A percentile compares a stretch with the other conserved stretches of the same genome.
Conservation (phyloP, 1,140 invertebrate species). For the Ooceraea biroi region DNA sequence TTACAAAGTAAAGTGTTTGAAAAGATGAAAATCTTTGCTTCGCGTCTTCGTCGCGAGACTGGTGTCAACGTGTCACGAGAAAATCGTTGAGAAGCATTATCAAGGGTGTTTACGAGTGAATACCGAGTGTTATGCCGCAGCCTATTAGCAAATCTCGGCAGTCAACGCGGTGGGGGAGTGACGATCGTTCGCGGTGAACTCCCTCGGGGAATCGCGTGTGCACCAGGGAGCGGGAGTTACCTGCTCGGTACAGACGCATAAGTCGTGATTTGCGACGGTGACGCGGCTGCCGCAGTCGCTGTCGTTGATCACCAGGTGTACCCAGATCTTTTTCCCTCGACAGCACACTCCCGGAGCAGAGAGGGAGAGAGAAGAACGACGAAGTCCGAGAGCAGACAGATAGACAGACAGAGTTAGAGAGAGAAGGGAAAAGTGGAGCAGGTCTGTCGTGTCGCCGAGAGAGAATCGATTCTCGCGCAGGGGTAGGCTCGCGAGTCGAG, state of each 20-base stretch:
- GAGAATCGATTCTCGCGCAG: constrained; percentile 48
- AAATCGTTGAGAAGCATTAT: too few species aligned
- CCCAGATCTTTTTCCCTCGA: constrained; percentile 68
- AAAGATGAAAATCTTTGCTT: too few species aligned
- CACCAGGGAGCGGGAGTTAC: constrained; percentile 73
- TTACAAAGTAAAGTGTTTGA: too few species aligned
- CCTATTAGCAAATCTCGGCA: constrained; percentile 32
- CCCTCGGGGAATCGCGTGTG: constrained; percentile 1
- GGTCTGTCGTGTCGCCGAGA: constrained; percentile 48
- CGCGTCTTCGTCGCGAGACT: too few species aligned
- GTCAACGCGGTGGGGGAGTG: not conserved
- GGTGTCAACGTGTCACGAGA: too few species aligned
- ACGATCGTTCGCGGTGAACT: not conserved
- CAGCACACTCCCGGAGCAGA: constrained; percentile 79
- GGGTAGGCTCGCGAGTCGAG: constrained; percentile 18
- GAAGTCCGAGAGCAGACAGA: constrained; percentile 20
- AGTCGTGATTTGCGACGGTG: constrained; percentile 84
- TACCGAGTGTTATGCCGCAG: not conserved
- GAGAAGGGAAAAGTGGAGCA: constrained; percentile 45
- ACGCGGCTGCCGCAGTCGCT: constrained; percentile 64
- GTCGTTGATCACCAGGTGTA: constrained; percentile 14
- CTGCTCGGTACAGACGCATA: constrained; percentile 86
- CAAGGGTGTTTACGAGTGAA: too few species aligned
- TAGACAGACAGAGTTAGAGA: constrained; percentile 29
- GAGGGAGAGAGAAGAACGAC: constrained; percentile 19